Conservation (phyloP, 2,797 vertebrate species). For the Enteromius paludinosus region DNA sequence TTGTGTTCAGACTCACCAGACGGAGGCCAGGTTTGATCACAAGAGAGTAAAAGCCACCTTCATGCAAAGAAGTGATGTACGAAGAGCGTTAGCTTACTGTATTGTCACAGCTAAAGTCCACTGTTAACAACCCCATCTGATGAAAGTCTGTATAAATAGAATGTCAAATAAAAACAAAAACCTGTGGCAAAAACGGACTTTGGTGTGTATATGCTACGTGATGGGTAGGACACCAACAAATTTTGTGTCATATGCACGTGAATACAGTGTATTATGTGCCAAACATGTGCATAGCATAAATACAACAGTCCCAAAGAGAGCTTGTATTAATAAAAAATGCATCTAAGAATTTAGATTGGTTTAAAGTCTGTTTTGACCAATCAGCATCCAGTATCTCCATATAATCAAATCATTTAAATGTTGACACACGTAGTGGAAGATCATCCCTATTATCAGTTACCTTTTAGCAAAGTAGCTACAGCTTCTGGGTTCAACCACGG, state of each 20-base stretch:
- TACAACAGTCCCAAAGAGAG: too few species aligned
- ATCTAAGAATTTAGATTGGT: neutral
- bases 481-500: constrained; percentile 87
- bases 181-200: too few species aligned
- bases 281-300: too few species aligned
- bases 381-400: neutral
- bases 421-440: neutral
- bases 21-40: constrained; percentile 80
- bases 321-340: neutral
- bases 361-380: neutral
- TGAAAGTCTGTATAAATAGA: too few species aligned
- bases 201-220: too few species aligned
- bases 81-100: neutral
- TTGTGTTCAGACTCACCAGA: constrained; percentile 93
- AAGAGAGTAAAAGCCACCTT: constrained; percentile 95
- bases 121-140: neutral
- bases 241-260: too few species aligned
- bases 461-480: constrained; percentile 84
- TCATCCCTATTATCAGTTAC: constrained; percentile 67
- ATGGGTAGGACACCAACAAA: too few species aligned
- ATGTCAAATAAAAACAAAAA: too few species aligned
- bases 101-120: neutral
- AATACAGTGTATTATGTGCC: too few species aligned
- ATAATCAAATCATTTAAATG: neutral
- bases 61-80: neutral